phyloP scores from a whole-genome alignment of 2,888 invertebrate species.

The Pyralis farinalis region DNA sequence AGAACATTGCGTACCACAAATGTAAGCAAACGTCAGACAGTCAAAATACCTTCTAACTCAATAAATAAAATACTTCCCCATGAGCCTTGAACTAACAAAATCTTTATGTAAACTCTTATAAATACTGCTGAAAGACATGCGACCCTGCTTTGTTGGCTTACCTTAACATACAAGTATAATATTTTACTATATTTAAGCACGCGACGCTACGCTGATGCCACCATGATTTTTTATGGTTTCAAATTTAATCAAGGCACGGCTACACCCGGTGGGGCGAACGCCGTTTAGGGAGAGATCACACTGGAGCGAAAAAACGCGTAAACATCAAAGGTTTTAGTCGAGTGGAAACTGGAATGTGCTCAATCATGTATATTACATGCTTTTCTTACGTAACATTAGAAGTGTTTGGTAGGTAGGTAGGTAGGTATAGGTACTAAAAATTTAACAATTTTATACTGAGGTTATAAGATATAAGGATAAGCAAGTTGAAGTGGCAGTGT shows the following conservation, averaged over 20 bases:
- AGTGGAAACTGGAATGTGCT: too few species aligned
- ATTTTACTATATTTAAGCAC: slow-evolving; percentile 5
- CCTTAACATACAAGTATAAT: slow-evolving; percentile 5
- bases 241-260: slow-evolving; percentile 55
- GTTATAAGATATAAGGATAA: too few species aligned
- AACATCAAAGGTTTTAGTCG: too few species aligned
- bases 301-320: neutral
- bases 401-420: too few species aligned
- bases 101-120: slow-evolving; percentile 8
- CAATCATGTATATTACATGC: too few species aligned
- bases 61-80: neutral
- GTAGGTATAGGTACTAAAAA: too few species aligned
- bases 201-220: slow-evolving; percentile 13
- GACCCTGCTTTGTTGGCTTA: slow-evolving; percentile 9
- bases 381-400: too few species aligned
- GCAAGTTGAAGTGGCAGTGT: too few species aligned
- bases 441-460: too few species aligned
- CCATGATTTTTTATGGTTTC: slow-evolving; percentile 60
- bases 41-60: neutral
- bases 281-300: slow-evolving; percentile 22
- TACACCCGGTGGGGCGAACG: slow-evolving; percentile 33
- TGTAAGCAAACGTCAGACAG: too few species aligned
- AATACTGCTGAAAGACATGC: slow-evolving; percentile 10
- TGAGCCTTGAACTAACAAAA: slow-evolving; percentile 9
- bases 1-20: too few species aligned